Conservation (phyloP, 2,113 vertebrate species). For the Hyperoodon ampullatus region DNA sequence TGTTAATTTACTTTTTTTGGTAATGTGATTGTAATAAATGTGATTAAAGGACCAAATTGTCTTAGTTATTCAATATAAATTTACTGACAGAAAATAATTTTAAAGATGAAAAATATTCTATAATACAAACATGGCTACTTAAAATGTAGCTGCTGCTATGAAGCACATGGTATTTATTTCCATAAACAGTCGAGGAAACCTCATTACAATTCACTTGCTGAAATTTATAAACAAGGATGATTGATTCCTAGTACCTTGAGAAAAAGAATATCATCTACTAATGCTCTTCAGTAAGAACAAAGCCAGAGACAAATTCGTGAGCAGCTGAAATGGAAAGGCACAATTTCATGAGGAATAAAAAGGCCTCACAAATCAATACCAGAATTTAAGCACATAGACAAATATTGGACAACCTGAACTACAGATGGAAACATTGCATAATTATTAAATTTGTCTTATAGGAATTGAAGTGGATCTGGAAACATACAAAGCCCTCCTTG, state of each 20-base stretch:
- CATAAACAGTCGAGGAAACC: not conserved
- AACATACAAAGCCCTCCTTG: not conserved
- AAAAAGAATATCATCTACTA: not conserved
- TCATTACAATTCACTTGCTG: not conserved
- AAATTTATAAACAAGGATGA: conserved; percentile 15
- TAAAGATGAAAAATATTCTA: not conserved
- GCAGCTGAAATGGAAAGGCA: not conserved
- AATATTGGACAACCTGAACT: not conserved
- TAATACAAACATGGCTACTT: not conserved
- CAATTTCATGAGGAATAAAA: not conserved
- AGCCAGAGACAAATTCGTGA: not conserved
- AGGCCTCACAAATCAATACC: not conserved
- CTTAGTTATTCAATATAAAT: not conserved
- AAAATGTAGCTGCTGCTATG: not conserved
- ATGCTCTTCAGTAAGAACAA: conserved; percentile 1
- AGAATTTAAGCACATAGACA: not conserved
- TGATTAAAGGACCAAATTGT: not conserved
- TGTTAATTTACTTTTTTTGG: not conserved
- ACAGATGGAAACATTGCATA: not conserved
- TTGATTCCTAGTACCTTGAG: not conserved
- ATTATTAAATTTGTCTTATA: not conserved
- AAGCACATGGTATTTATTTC: not conserved
- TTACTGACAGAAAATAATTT: not conserved
- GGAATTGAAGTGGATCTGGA: not conserved
- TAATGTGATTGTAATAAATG: not conserved